Evolutionary conservation across 2,797 vertebrate species (phyloP).

Genomic region (Dermochelys coriacea): DNA sequence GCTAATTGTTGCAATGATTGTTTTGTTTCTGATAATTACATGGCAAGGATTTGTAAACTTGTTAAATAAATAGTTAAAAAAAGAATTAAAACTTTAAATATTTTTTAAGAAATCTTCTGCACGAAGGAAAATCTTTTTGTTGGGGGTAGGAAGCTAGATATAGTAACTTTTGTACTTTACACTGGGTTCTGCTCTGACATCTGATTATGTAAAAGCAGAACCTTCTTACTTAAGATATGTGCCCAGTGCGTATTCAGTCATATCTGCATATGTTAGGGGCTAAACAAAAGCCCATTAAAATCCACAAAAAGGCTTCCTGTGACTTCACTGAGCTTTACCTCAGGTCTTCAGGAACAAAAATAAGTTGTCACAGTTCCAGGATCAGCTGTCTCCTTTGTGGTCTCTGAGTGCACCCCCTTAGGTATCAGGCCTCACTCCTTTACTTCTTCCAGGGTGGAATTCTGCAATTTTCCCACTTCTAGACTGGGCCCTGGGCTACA

Average conservation of each 20-base stretch:
- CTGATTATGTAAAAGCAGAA: background rate
- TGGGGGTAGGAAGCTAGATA: no score
- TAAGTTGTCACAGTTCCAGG: background rate
- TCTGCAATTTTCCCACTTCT: background rate
- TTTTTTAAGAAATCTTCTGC: background rate
- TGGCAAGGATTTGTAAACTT: no score
- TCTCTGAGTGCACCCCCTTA: background rate
- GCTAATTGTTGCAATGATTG: no score
- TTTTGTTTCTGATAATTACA: no score
- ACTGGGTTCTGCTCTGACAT: background rate
- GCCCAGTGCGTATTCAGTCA: background rate
- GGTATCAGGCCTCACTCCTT: background rate
- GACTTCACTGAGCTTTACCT: background rate
- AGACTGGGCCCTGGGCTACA: background rate
- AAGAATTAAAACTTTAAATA: background rate
- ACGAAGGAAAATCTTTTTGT: no score
- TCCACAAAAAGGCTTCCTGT: background rate
- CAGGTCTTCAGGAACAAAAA: background rate
- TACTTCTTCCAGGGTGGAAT: background rate
- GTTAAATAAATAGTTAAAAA: background rate
- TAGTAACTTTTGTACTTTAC: background rate
- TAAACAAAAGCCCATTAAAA: background rate
- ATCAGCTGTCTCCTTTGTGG: background rate
- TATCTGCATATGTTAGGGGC: background rate
- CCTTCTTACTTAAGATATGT: background rate